Evolutionary conservation across 2,888 invertebrate genomes (phyloP).

Genomic region (Teleiodes luculella): DNA sequence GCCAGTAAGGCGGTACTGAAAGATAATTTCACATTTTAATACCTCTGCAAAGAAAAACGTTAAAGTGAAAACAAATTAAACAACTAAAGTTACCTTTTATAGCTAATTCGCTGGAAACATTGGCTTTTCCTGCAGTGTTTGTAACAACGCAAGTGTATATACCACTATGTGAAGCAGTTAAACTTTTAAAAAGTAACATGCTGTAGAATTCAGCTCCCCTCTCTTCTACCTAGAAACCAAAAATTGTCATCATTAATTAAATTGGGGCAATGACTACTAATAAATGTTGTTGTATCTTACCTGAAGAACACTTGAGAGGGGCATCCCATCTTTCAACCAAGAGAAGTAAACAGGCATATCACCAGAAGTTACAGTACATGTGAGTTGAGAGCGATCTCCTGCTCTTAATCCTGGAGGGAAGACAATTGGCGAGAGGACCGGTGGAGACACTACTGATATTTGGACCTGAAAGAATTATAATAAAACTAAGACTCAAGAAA

Average conservation of each 20-base stretch:
- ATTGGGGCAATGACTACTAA: not conserved
- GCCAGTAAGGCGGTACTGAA: conserved; percentile 88
- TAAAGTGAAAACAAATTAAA: not conserved
- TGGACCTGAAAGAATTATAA: conserved; percentile 46
- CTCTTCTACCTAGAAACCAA: conserved; percentile 78
- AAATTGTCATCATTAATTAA: too few relatives aligned
- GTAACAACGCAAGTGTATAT: conserved; percentile 85
- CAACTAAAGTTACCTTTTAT: conserved; percentile 80
- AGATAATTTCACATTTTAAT: not conserved
- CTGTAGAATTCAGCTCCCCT: conserved; percentile 85
- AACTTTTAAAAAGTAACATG: conserved; percentile 84
- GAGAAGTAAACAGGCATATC: conserved; percentile 83
- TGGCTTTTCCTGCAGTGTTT: conserved; percentile 86
- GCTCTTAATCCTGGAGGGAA: conserved; percentile 89
- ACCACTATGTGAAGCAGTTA: conserved; percentile 83
- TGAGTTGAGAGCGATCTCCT: conserved; percentile 88
- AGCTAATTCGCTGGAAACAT: conserved; percentile 83
- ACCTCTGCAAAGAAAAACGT: not conserved
- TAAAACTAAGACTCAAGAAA: not conserved
- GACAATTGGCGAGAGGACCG: conserved; percentile 90
- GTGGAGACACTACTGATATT: conserved; percentile 80
- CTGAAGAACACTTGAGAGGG: conserved; percentile 81
- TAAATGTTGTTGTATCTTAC: conserved; percentile 45
- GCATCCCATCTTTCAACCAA: conserved; percentile 82
- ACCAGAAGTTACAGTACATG: conserved; percentile 88